These are phyloP conservation scores for Trichonephila clavipes DNA, from an alignment of 1,140 invertebrate genomes.

Conservation along the genomic window DNA sequence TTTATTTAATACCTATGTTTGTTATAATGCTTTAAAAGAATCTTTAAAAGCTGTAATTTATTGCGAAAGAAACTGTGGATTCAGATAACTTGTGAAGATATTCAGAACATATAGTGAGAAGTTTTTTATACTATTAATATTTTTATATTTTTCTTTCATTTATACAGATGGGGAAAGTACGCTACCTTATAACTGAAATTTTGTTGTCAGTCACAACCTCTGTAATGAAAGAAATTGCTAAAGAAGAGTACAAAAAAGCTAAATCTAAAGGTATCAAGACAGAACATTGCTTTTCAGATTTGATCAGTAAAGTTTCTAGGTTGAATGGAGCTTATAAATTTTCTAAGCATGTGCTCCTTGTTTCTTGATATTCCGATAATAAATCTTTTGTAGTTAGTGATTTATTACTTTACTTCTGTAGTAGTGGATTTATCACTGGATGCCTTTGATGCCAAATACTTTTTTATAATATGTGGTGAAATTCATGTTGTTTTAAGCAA, in stretches of 20 bases:
- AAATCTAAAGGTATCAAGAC: slow-evolving; percentile 69
- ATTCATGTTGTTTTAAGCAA: background rate
- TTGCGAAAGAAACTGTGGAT: too few species aligned
- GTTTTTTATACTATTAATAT: too few species aligned
- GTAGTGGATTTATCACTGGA: background rate
- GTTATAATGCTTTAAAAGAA: too few species aligned
- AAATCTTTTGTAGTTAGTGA: slow-evolving; percentile 1
- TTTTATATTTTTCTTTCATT: background rate
- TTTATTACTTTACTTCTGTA: too few species aligned
- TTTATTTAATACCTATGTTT: too few species aligned
- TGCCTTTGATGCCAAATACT: background rate
- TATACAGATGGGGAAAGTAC: slow-evolving; percentile 91
- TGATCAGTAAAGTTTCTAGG: background rate
- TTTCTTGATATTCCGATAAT: background rate
- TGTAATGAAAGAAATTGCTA: slow-evolving; percentile 90
- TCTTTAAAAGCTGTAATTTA: too few species aligned
- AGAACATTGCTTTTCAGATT: background rate
- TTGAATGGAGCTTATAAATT: background rate
- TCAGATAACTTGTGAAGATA: too few species aligned
- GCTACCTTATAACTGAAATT: slow-evolving; percentile 93
- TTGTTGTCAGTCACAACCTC: slow-evolving; percentile 95
- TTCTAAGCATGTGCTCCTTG: background rate
- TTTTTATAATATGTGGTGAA: background rate
- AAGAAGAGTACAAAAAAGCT: slow-evolving; percentile 83
- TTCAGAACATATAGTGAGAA: too few species aligned